Evolutionary conservation across 64 coral and sea anemone species (phyloP).

Genomic region (Astreopora myriophthalma): DNA sequence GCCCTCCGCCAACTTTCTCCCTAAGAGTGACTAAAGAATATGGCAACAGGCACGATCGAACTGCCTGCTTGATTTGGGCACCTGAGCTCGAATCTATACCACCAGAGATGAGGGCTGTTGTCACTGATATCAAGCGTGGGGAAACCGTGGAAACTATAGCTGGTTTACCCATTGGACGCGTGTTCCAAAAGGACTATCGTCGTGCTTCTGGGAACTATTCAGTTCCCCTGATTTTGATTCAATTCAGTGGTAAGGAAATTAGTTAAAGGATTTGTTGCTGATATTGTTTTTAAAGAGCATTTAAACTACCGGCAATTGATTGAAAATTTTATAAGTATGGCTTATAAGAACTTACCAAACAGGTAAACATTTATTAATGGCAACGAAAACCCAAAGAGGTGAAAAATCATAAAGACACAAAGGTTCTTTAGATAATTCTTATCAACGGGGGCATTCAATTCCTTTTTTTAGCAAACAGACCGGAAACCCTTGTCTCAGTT

Average conservation of each 20-base stretch:
- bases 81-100: constrained; percentile 35
- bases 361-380: neutral
- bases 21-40: constrained; percentile 34
- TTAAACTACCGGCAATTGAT: neutral
- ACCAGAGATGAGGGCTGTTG: neutral
- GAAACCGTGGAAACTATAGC: constrained; percentile 61
- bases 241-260: constrained; percentile 31
- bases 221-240: constrained; percentile 24
- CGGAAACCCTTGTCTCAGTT: neutral
- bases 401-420: neutral
- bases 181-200: constrained; percentile 55
- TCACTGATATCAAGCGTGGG: constrained; percentile 21
- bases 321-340: neutral
- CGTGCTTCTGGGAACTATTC: constrained; percentile 41
- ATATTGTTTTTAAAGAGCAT: neutral
- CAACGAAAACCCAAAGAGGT: neutral
- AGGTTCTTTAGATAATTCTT: neutral
- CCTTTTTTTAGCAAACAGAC: constrained; percentile 5
- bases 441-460: neutral
- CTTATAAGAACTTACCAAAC: neutral
- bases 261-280: neutral
- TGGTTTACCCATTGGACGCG: constrained; percentile 49
- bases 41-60: constrained; percentile 40
- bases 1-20: neutral
- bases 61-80: constrained; percentile 62